A percentile compares a stretch with the other conserved stretches of the same genome.
These are phyloP conservation scores for Sebastes itinus DNA, from an alignment of 2,797 vertebrate genomes.

Conservation along the genomic window DNA sequence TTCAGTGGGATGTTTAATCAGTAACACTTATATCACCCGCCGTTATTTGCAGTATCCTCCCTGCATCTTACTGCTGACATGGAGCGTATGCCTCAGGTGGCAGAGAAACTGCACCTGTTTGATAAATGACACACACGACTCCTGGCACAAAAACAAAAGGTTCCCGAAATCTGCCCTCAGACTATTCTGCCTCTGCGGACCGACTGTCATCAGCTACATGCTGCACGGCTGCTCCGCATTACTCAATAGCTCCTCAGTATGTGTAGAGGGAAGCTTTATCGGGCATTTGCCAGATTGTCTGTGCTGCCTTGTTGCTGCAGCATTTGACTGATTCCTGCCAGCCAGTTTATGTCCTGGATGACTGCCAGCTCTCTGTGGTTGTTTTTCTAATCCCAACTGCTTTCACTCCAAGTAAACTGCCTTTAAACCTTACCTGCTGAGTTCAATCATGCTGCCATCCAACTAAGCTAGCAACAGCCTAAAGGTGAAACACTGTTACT, in stretches of 20 bases:
- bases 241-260: background rate
- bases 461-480: background rate
- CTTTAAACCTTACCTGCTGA: background rate
- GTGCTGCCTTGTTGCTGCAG: background rate
- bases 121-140: background rate
- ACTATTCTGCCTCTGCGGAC: background rate
- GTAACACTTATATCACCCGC: background rate
- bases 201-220: conserved; percentile 10
- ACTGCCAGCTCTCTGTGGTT: background rate
- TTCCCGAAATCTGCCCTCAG: background rate
- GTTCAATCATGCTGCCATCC: background rate
- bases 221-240: conserved; percentile 18
- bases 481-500: background rate
- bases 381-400: conserved; percentile 1
- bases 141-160: background rate
- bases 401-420: background rate
- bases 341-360: background rate
- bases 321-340: background rate
- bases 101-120: background rate
- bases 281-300: background rate
- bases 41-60: background rate
- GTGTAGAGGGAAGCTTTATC: background rate
- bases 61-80: background rate
- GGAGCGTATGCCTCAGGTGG: background rate
- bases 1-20: background rate